Base-by-base conservation (phyloP, 2,113 vertebrate species). In the Ascaphus truei region DNA sequence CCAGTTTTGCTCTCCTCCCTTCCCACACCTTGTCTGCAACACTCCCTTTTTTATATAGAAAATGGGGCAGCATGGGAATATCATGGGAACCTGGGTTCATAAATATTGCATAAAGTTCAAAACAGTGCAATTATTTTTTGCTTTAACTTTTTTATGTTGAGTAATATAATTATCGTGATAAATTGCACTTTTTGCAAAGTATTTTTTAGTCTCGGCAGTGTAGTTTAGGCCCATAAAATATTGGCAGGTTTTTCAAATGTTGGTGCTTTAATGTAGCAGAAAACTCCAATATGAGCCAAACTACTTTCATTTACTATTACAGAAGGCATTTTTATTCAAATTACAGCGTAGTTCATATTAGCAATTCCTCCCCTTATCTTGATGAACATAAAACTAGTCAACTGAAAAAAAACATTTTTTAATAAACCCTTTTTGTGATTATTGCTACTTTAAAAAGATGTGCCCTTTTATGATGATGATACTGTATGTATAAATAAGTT, bases 211-310 rank as follows among this genome's bases (percentile, higher is more conserved):
- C 39, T 31, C 9, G 10, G 30, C 39, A 62, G 27, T 30, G 16
- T 30, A 47, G 26, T 27, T 30, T 12, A 45, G 59, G 26, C 22
- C 39, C 47, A 62, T 47, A 47, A 47, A 47, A 62, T 45, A 62
- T 31, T 62, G 26, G 23, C 39, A 62, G 59, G 27, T 62, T 62
- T 62, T 37, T 45, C 59, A 62, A 47, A 62, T 62, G 31, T 47
- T 47, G 39, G 59, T 62, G 47, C 39, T 62, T 62, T 30, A 45
- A 27, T 33, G 39, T 41, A 62, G 59, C 59, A 62, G 59, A 62
- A 62, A 62, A 62, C 39, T 45, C n/a, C 58, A 61, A 45, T 61
- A 61, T 45, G 58, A 43, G 39, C 59, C 59, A 62, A 43, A 62
- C 18, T 16, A 47, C 59, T 22, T 31, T 30, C 45, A 62, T 62